Evolutionary conservation across 2,888 invertebrate genomes (phyloP).

Genomic region (Hypselothyrea guttata): DNA sequence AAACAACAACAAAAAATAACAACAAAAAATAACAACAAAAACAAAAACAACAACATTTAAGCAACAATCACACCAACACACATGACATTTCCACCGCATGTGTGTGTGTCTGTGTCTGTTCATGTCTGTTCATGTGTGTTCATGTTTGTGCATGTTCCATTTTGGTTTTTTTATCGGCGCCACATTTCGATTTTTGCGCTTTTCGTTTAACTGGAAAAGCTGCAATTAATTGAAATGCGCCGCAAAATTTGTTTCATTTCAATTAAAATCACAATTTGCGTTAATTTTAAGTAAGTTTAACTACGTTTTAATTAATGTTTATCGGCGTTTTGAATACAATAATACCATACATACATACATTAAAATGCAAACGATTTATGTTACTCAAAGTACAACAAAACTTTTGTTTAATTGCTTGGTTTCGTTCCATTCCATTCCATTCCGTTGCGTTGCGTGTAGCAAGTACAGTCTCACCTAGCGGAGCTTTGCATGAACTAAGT

Average conservation of each 20-base stretch:
- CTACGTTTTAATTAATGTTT: neutral
- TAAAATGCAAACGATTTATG: neutral
- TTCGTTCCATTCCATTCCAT: conserved; percentile 38
- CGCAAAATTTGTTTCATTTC: conserved; percentile 53
- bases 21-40: conserved; percentile 12
- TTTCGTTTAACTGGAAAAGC: conserved; percentile 69
- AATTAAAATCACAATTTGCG: conserved; percentile 23
- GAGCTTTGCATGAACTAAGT: conserved; percentile 37
- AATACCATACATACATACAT: neutral
- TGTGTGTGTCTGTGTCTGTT: conserved; percentile 8
- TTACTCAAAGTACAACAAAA: neutral
- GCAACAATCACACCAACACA: conserved; percentile 17
- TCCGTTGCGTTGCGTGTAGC: conserved; percentile 26
- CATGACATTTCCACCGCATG: conserved; percentile 13
- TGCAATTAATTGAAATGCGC: conserved; percentile 67
- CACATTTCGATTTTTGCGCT: conserved; percentile 67
- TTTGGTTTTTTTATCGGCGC: conserved; percentile 22
- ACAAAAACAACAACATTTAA: conserved; percentile 20
- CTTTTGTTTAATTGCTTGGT: conserved; percentile 36
- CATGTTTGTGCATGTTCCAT: conserved; percentile 13
- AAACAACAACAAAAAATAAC: conserved; percentile 11
- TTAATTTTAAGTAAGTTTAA: conserved; percentile 1
- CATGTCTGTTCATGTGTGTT: conserved; percentile 8
- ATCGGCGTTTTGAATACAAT: too few relatives aligned
- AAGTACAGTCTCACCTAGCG: conserved; percentile 59